A percentile compares a stretch with the other conserved stretches of the same genome.
phyloP scores from a whole-genome alignment of 2,888 invertebrate species.

The Drepanosiphum platanoidis region DNA sequence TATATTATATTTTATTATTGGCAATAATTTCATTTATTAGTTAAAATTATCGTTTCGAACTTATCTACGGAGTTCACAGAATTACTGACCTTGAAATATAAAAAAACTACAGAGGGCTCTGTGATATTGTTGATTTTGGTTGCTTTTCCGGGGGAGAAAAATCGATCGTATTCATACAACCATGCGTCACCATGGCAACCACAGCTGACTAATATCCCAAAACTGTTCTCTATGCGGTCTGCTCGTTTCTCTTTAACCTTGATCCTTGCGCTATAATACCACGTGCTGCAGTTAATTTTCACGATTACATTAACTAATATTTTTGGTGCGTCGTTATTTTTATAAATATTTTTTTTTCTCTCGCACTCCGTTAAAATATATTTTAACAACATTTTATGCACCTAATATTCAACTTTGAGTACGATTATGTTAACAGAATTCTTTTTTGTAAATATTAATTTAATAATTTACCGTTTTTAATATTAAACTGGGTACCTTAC shows the following conservation, averaged over 20 bases:
- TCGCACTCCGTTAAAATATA: background rate
- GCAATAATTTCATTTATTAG: background rate
- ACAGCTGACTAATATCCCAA: slow-evolving; percentile 49
- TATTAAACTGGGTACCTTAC: no score
- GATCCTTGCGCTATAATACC: slow-evolving; percentile 17
- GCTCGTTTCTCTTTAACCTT: slow-evolving; percentile 42
- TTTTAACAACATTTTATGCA: no score
- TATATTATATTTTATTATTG: background rate
- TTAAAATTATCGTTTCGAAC: background rate
- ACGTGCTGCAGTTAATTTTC: slow-evolving; percentile 32
- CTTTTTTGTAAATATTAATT: no score
- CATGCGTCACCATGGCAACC: slow-evolving; percentile 56
- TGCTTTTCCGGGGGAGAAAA: slow-evolving; percentile 57
- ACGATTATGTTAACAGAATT: no score
- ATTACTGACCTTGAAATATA: slow-evolving; percentile 52
- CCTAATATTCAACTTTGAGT: no score
- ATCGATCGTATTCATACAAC: slow-evolving; percentile 49
- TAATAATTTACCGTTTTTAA: no score
- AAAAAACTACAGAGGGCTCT: slow-evolving; percentile 46
- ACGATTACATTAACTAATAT: background rate
- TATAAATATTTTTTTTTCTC: background rate
- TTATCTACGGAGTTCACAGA: background rate
- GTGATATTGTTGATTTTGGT: slow-evolving; percentile 34
- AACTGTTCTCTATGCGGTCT: background rate
- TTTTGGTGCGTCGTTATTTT: background rate